Conservation (phyloP, 2,888 invertebrate genomes). For the Philopedon plagiatum region DNA sequence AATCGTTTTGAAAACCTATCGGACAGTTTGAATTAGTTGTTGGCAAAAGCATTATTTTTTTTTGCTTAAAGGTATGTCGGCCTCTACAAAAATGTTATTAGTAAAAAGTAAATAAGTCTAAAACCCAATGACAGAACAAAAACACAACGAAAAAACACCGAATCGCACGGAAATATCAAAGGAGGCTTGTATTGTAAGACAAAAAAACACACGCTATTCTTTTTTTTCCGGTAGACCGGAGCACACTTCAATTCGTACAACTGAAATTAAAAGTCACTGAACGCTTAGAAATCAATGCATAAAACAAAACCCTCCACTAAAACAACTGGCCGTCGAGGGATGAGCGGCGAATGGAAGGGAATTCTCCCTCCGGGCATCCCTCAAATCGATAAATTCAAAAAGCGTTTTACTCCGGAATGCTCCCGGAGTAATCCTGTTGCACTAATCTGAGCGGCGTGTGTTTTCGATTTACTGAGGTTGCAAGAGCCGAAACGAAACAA, state of each 20-base stretch:
- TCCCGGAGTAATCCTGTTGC: constrained; percentile 16
- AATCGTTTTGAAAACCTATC: constrained; percentile 43
- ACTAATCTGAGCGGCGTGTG: constrained; percentile 7
- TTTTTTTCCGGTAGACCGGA: neutral
- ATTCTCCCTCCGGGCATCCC: constrained; percentile 26
- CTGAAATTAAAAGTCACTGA: constrained; percentile 5
- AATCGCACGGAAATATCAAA: neutral
- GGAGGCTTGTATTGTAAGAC: too few species aligned
- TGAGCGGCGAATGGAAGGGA: constrained; percentile 31
- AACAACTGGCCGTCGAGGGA: constrained; percentile 17
- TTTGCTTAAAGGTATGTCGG: constrained; percentile 8
- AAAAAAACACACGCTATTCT: neutral
- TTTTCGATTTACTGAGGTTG: constrained; percentile 20
- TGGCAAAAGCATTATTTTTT: constrained; percentile 42
- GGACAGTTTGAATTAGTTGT: constrained; percentile 43
- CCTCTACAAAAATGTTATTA: constrained; percentile 7
- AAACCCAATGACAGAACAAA: neutral
- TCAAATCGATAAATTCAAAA: constrained; percentile 23
- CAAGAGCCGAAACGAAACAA: constrained; percentile 35
- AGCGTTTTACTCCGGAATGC: constrained; percentile 1
- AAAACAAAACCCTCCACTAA: constrained; percentile 25
- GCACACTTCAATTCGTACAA: constrained; percentile 32
- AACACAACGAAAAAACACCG: neutral
- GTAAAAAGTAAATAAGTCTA: neutral
- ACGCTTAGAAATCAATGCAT: constrained; percentile 25